Conservation (phyloP, 2,888 invertebrate species). For the Elegia similella region DNA sequence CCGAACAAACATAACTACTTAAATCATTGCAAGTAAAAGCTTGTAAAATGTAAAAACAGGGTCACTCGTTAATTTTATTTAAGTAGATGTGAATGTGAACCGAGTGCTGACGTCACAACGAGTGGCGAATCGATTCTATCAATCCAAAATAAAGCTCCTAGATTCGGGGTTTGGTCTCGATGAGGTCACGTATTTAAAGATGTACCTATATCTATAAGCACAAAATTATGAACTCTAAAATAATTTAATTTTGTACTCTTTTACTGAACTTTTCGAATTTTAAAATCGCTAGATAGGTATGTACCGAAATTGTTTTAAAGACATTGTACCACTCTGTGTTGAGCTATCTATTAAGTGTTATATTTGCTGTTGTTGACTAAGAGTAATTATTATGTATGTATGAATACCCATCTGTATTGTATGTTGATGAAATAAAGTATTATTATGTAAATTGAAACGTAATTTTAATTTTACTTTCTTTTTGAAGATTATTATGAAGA, state of each 20-base stretch:
- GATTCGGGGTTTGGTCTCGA: too few relatives aligned
- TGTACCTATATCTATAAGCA: not conserved
- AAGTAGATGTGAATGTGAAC: too few relatives aligned
- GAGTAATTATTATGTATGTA: conserved; percentile 49
- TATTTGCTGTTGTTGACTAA: conserved; percentile 58
- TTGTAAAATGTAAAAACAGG: too few relatives aligned
- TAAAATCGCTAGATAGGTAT: conserved; percentile 13
- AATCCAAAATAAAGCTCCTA: too few relatives aligned
- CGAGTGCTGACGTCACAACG: too few relatives aligned
- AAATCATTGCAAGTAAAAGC: too few relatives aligned
- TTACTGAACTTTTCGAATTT: conserved; percentile 7
- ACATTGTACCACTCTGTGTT: conserved; percentile 26
- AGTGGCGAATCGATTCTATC: too few relatives aligned
- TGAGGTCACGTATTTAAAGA: not conserved
- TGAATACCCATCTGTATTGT: conserved; percentile 39
- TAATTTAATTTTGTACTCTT: conserved; percentile 18
- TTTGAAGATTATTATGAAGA: not conserved
- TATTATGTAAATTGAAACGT: conserved; percentile 35
- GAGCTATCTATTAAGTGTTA: conserved; percentile 38
- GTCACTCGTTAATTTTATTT: too few relatives aligned
- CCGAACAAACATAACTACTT: too few relatives aligned
- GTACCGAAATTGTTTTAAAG: conserved; percentile 16
- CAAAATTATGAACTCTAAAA: conserved; percentile 10
- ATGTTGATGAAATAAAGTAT: conserved; percentile 40
- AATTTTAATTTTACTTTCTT: conserved; percentile 23